Evolutionary conservation across 1,140 invertebrate genomes (phyloP), one percentile per base, ranked within the genome.

Genomic region (Aethina tumida): DNA sequence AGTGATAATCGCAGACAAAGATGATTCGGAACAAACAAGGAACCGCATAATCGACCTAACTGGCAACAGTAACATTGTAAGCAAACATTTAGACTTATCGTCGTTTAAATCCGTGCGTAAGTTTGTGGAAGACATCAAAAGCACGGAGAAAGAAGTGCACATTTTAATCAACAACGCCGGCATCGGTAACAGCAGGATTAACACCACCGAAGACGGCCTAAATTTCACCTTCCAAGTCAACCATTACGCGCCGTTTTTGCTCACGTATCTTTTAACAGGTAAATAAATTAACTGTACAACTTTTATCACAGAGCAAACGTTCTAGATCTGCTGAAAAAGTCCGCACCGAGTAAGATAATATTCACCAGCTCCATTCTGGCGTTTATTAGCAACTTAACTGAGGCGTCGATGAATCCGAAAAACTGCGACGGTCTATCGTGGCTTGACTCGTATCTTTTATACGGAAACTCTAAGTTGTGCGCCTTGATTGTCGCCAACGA

Each of bases 1-100:
- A 30, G 73, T 95, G 2, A 87, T 93, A 40, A 77, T 96, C 74
- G 89, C 86, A 0, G 93, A 88, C 59, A 70, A 87, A 42, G 81
- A 86, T 59, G 36, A 81, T 37, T 73, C 69, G 16, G 63, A 71
- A 47, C 53, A 63, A 39, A 70, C 68, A 3, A 55, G 71, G 73
- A 20, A 64, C 5, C 35, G 55, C 15, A 60, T 68, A 2, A 52
- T 55, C 2, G 26, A 55, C 27, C 41, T 41, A 42, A 56, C 49
- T 18, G 53, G 33, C 33, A 53, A 26, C 58, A 52, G 2, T 52
- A 61, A 31, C 60, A 61, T 65, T 1, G 20, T 53, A 3, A 59
- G 55, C 22, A 40, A 48, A 52, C 15, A 50, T 54, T 10, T 45
- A 60, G 70, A 75, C 45, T 48, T 74, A 15, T 53, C 59, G 0